Base-by-base conservation (phyloP, 2,888 invertebrate species). In the Chironomus tentans region DNA sequence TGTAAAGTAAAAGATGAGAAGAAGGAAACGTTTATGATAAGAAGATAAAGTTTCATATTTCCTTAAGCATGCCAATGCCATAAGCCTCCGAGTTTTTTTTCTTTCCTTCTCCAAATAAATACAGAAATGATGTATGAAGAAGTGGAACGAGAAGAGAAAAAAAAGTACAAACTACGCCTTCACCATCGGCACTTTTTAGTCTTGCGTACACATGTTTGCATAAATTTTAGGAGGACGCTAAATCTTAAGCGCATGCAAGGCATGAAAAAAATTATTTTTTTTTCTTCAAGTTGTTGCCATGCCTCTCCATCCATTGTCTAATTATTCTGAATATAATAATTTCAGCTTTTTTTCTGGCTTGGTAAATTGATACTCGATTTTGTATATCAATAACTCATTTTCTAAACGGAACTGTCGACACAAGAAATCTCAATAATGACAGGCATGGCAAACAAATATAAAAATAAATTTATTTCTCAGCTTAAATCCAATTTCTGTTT, bases 371-470 rank as follows among this genome's bases (percentile, higher is more conserved):
- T 38, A 7, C 38, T 38, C 10, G 10, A 10, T 2, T 38, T 2
- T 38, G 38, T 38, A 38, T 10, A 38, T 38, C 18, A 56, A 38
- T 38, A 38, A 38, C 38, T 38, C 38, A 38, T 38, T 4, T 38
- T 38, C 38, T 38, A 10, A 38, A 10, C 38, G 38, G 2, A 38
- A 38, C 38, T 38, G 38, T 38, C 38, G 38, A 38, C 38, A 28
- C 28, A 28, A 28, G 6, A 28, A 28, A 28, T 28, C 28, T 28
- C 28, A 38, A 56, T 56, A 18, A 56, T 56, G 56, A 56, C 56
- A 56, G 56, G 56, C 18, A 56, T 15, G 22, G 48, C 47, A 68
- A 68, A 48, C 74, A 74, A 68, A 74, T 68, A 74, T 46, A 74
- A 62, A 65, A 65, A 50, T 56, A 72, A 72, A 72, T 28, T 61